Conservation (phyloP, 1,140 invertebrate species). For the Cyclargus thomasi region DNA sequence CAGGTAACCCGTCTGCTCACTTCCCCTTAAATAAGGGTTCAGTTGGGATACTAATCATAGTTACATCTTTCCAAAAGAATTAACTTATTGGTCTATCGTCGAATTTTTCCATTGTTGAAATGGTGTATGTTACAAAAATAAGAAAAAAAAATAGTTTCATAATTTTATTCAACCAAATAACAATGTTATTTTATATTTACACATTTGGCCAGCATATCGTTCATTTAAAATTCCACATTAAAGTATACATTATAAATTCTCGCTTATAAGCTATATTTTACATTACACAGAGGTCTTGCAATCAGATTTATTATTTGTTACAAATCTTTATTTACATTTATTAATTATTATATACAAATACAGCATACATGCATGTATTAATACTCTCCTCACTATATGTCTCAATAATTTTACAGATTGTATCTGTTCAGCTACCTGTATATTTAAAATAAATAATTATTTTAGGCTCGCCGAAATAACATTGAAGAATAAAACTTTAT, state of each 20-base stretch:
- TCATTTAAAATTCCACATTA: background rate
- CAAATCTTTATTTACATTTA: background rate
- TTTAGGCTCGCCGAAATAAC: too few relatives aligned
- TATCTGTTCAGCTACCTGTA: too few relatives aligned
- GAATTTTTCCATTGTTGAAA: too few relatives aligned
- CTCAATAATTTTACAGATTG: too few relatives aligned
- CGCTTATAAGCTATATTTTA: background rate
- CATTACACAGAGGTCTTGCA: background rate
- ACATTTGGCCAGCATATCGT: background rate
- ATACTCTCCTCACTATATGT: background rate
- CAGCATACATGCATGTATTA: background rate
- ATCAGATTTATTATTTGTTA: background rate
- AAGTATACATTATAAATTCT: background rate
- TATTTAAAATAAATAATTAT: too few relatives aligned
- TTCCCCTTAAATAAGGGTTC: too few relatives aligned
- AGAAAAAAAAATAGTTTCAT: background rate
- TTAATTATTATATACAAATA: background rate
- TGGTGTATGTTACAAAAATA: background rate
- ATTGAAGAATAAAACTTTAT: too few relatives aligned
- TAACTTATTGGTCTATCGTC: too few relatives aligned
- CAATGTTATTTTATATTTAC: background rate
- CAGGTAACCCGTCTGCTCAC: too few relatives aligned
- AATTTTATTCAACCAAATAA: conserved; percentile 6
- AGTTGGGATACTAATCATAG: too few relatives aligned
- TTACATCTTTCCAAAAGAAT: too few relatives aligned